Base-by-base conservation (phyloP, 1,140 invertebrate species). In the Papilio xuthus region DNA sequence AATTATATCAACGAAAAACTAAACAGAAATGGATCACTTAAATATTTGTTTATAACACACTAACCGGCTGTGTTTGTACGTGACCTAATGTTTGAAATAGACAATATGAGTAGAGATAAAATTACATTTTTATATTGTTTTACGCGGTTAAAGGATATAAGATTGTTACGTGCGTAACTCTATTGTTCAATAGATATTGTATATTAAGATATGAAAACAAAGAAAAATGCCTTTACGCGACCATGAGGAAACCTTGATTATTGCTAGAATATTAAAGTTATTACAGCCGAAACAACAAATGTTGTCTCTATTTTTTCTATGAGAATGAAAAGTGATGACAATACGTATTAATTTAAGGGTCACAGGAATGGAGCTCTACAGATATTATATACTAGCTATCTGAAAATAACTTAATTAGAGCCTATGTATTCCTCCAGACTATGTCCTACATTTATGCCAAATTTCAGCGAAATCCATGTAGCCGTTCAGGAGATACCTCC, bases 71-170 rank as follows among this genome's bases (percentile, higher is more conserved):
- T 47, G 44, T 60, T 60, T 60, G 56, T 28, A 67, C 60, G 60
- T 67, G 60, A 67, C 60, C 26, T 67, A 67, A 67, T 67, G 26
- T 18, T 28, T 67, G 60, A 15, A 67, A 67, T 67, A 67, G 60
- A 67, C 60, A 67, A 67, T 28, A 26, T 28, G n/a, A 7, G 10
- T 4, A 7, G 26, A 67, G 60, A 67, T 67, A 28, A 67, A 67
- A 4, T 28, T 13, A 7, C 26, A 15, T 28, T 67, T 50, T 50
- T 50, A 18, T 32, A 67, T 67, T 67, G 60, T 67, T 67, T 67
- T 28, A 67, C 26, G 60, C 53, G n/a, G 2, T 67, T 67, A 67
- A 4, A 67, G 23, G 60, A 67, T 67, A 15, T 67, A 67, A 28
- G 56, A 63, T 63, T 32, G 15, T 67, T 23, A 60, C 26, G 60